phyloP scores from a whole-genome alignment of 2,888 invertebrate species.

The Parasteatoda lunata region DNA sequence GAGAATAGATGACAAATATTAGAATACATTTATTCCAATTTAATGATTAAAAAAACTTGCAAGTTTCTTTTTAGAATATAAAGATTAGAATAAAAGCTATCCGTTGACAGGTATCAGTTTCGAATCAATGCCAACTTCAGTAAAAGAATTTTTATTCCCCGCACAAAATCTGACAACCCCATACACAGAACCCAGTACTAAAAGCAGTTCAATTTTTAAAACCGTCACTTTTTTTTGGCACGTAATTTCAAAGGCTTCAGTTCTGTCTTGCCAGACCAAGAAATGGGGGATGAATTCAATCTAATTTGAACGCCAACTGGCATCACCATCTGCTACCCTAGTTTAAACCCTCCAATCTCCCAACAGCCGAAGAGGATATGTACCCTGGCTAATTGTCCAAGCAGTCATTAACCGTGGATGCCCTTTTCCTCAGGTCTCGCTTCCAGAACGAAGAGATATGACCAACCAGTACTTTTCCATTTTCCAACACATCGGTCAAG shows the following conservation, averaged over 20 bases:
- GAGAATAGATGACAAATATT: too few relatives aligned
- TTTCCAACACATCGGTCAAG: slow-evolving; percentile 2
- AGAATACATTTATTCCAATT: too few relatives aligned
- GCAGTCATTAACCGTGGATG: slow-evolving; percentile 12
- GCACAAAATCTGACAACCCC: background rate
- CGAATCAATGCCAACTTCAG: background rate
- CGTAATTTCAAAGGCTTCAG: slow-evolving; percentile 29
- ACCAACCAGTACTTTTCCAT: background rate
- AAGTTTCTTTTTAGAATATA: too few relatives aligned
- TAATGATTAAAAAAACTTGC: too few relatives aligned
- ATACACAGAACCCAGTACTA: background rate
- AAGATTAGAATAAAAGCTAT: too few relatives aligned
- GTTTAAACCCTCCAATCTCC: background rate
- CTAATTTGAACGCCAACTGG: slow-evolving; percentile 14
- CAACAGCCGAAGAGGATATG: background rate
- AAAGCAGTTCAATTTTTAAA: background rate
- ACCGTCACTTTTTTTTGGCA: slow-evolving; percentile 24
- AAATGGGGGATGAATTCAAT: slow-evolving; percentile 19
- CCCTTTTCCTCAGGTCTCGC: background rate
- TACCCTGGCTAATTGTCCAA: slow-evolving; percentile 1
- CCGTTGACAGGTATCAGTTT: background rate
- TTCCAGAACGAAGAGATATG: background rate
- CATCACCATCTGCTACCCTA: slow-evolving; percentile 27
- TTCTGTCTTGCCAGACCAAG: background rate
- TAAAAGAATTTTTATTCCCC: background rate